phyloP scores from a whole-genome alignment of 2,113 vertebrate genomes.

The Herpailurus yagouaroundi region DNA sequence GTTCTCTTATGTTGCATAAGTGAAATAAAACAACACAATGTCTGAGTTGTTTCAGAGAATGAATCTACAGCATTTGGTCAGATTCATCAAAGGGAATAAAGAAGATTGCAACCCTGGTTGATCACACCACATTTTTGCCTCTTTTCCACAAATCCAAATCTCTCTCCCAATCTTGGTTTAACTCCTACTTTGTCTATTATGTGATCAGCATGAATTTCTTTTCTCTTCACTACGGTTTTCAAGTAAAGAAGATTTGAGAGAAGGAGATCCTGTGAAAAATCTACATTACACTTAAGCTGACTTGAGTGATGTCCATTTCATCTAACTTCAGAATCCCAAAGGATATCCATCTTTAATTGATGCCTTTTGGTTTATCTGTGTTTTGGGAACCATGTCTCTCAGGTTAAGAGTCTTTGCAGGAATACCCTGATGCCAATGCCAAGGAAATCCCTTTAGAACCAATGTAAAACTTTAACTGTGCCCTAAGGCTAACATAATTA shows the following conservation, averaged over 20 bases:
- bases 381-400: neutral
- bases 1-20: neutral
- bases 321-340: neutral
- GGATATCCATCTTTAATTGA: neutral
- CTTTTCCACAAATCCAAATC: neutral
- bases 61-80: neutral
- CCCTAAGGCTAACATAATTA: slow-evolving; percentile 22
- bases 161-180: neutral
- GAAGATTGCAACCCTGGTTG: neutral
- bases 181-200: neutral
- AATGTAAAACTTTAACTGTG: neutral
- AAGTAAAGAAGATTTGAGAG: neutral
- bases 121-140: neutral
- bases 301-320: neutral
- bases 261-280: neutral
- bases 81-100: neutral
- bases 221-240: neutral
- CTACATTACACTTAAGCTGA: neutral
- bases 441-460: slow-evolving; percentile 61
- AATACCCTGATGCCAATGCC: neutral
- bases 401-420: neutral
- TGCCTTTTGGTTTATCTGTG: neutral
- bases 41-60: neutral
- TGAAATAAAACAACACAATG: neutral
- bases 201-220: neutral